These are phyloP conservation scores for Lutjanus erythropterus DNA, from an alignment of 2,113 vertebrate species.

Conservation along the genomic window DNA sequence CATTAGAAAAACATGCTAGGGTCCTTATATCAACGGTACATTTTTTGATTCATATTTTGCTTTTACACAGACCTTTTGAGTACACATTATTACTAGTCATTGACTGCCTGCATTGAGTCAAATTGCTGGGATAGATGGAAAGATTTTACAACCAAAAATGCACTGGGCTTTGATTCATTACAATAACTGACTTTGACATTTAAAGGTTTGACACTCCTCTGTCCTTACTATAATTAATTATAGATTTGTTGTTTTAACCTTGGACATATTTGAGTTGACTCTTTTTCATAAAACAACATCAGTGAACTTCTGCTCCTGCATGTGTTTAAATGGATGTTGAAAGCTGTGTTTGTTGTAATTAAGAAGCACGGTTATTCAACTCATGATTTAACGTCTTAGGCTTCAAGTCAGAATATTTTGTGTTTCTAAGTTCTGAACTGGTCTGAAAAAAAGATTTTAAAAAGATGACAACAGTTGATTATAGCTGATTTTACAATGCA, in stretches of 20 bases:
- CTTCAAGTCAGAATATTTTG: too few species aligned
- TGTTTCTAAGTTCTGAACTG: too few species aligned
- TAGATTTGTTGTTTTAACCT: too few species aligned
- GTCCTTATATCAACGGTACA: not conserved
- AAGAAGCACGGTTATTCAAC: too few species aligned
- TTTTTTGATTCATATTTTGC: not conserved
- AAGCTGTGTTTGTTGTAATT: too few species aligned
- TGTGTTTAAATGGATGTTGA: too few species aligned
- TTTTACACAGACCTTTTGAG: not conserved
- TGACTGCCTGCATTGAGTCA: not conserved
- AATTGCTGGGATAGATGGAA: not conserved
- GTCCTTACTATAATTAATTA: not conserved
- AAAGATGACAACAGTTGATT: too few species aligned
- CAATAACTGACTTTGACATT: not conserved
- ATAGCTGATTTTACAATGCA: not conserved
- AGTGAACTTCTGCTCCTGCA: too few species aligned
- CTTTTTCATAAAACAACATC: too few species aligned
- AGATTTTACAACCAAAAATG: not conserved
- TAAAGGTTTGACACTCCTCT: not conserved
- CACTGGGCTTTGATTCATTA: not conserved
- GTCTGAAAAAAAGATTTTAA: too few species aligned
- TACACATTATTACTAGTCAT: not conserved
- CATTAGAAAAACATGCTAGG: too few species aligned
- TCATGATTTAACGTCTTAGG: too few species aligned
- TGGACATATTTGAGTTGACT: not conserved